A percentile compares a stretch with the other conserved stretches of the same genome.
Evolutionary conservation across 2,888 invertebrate species (phyloP).

Genomic region (Caenorhabditis sp.): DNA sequence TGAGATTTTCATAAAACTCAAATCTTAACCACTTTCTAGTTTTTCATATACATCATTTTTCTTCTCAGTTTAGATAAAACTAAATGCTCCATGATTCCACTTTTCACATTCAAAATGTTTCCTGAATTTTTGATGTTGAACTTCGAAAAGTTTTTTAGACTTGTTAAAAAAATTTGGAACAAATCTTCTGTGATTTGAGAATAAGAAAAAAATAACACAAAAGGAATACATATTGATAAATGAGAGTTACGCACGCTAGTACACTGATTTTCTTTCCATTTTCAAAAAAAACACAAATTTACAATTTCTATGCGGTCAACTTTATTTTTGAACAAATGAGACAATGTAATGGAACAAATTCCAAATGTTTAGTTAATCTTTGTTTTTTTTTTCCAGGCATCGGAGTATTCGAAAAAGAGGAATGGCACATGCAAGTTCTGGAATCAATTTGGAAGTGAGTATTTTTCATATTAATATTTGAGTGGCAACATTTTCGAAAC

Average conservation of each 20-base stretch:
- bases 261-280: neutral
- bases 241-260: neutral
- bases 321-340: too few species aligned
- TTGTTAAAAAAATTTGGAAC: too few species aligned
- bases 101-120: neutral
- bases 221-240: neutral
- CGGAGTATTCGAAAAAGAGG: conserved; percentile 41
- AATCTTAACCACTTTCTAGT: neutral
- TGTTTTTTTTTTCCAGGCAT: conserved; percentile 21
- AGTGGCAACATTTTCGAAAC: neutral
- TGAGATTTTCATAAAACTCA: neutral
- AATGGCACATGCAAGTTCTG: conserved; percentile 39
- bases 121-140: neutral
- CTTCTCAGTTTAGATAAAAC: too few species aligned
- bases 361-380: neutral
- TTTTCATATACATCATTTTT: neutral
- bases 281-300: too few species aligned
- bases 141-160: too few species aligned
- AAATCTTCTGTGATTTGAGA: too few species aligned
- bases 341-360: neutral
- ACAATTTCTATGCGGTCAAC: too few species aligned
- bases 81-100: neutral
- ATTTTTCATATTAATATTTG: conserved; percentile 2
- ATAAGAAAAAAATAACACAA: too few species aligned
- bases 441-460: conserved; percentile 37